A percentile compares a stretch with the other conserved stretches of the same genome.
Evolutionary conservation across 2,797 vertebrate species (phyloP).

Genomic region (Pseudochromis fuscus): DNA sequence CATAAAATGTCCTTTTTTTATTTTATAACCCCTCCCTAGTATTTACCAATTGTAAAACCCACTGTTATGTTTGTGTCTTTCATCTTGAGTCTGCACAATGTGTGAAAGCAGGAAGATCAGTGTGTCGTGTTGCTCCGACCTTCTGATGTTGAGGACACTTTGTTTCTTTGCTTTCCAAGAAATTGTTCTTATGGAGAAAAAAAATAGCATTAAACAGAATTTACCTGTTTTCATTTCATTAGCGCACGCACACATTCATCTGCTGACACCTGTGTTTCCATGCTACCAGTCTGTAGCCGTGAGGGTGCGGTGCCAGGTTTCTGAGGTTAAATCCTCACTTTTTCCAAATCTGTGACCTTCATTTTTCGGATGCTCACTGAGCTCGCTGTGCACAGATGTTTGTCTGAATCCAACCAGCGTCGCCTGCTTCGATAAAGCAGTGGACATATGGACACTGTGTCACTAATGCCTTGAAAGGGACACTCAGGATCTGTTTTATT

Average conservation of each 20-base stretch:
- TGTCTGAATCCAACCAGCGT: constrained; percentile 52
- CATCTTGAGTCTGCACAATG: too few species aligned
- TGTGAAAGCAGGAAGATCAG: not conserved
- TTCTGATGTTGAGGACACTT: not conserved
- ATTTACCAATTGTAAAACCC: constrained; percentile 19
- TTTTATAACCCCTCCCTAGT: constrained; percentile 47
- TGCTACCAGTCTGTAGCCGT: not conserved
- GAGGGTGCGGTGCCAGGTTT: not conserved
- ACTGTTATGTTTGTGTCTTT: too few species aligned
- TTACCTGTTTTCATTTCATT: too few species aligned
- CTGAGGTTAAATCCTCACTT: constrained; percentile 17
- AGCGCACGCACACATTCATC: constrained; percentile 7
- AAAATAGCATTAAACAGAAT: too few species aligned
- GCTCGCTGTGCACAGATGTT: constrained; percentile 56
- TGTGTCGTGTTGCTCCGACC: constrained; percentile 1
- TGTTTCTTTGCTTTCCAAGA: constrained; percentile 23
- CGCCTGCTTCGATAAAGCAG: constrained; percentile 58
- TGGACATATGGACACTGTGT: constrained; percentile 74
- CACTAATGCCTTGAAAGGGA: constrained; percentile 76
- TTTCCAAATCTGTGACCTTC: constrained; percentile 55
- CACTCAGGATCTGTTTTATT: constrained; percentile 78
- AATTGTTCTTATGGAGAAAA: too few species aligned
- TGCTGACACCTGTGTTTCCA: not conserved
- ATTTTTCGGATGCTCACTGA: constrained; percentile 39
- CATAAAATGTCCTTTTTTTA: constrained; percentile 51